Evolutionary conservation across 2,113 vertebrate species (phyloP), one percentile per base, ranked within the genome.

Genomic region (Oryzias woworae): DNA sequence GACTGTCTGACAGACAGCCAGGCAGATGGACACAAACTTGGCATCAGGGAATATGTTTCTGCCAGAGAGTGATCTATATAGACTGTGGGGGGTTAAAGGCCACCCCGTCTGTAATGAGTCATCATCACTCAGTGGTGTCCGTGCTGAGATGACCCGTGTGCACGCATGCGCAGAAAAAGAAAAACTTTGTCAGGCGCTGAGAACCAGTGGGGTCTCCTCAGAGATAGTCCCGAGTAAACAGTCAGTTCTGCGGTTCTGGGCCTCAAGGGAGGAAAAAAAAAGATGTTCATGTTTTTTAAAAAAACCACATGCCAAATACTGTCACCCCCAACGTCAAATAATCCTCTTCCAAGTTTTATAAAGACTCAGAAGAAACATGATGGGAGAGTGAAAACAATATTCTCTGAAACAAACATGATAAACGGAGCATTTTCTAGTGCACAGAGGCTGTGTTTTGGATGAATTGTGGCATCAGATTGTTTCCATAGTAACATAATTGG

Each of bases 91-190:
- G 82, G 81, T 85, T 69, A 53, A 79, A 88, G 88, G 84, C 75
- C 82, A 82, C 52, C 67, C 73, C 81, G 69, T 75, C 77, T 62
- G 70, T 86, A 88, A 89, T 90, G 83, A 87, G 71, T 90, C 87
- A 88, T 90, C 87, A 89, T 90, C 86, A 87, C 84, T 90, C 88
- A 89, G 65, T 80, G 65, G 69, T 72, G 83, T 88, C 80, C 77
- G 61, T 42, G 53, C 66, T 53, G 84, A 52, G 75, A 81, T 75
- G 78, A 66, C 54, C 31, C 17, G 28, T 67, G 48, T 58, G 59
- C 42, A 45, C 53, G 71, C 49, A 64, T 58, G 66, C 53, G 58
- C 72, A 55, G 64, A 53, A 72, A 58, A 28, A 55, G 62, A 65
- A 62, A 73, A 68, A 76, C 55, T 59, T 48, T 70, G 50, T 67